Evolutionary conservation across 92 coral and sea anemone genomes (phyloP).

Genomic region (Umimayanthus kanabou): DNA sequence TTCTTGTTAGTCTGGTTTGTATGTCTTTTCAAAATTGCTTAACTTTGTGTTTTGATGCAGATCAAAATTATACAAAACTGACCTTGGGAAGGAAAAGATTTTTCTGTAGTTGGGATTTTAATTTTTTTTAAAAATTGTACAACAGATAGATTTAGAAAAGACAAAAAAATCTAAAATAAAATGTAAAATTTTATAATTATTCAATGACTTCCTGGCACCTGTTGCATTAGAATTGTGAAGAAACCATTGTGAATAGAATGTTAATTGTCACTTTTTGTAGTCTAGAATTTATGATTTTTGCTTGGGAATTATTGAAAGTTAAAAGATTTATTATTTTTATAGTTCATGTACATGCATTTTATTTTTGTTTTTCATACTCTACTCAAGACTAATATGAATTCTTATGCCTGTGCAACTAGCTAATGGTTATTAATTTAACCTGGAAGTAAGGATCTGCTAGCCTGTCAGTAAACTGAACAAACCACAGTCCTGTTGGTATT

Average conservation of each 20-base stretch:
- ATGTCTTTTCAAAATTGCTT: no score
- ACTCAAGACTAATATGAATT: no score
- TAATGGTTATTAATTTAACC: neutral
- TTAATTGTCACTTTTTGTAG: neutral
- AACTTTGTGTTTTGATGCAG: no score
- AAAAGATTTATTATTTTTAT: no score
- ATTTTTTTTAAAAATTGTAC: neutral
- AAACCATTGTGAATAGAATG: no score
- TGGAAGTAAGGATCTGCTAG: neutral
- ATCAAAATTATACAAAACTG: no score
- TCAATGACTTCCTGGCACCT: neutral
- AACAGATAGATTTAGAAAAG: slow-evolving; percentile 1
- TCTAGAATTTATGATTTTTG: neutral
- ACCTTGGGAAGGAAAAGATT: no score
- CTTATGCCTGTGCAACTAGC: neutral
- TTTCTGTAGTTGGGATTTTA: no score
- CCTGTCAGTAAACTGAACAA: neutral
- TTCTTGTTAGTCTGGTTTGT: no score
- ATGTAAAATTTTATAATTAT: no score
- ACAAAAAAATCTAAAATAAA: neutral
- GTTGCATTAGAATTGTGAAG: neutral
- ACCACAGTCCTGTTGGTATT: neutral
- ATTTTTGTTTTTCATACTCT: no score
- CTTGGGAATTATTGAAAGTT: neutral
- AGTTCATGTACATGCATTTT: no score